phyloP scores from a whole-genome alignment of 2,113 vertebrate species.

The Calcarius ornatus region DNA sequence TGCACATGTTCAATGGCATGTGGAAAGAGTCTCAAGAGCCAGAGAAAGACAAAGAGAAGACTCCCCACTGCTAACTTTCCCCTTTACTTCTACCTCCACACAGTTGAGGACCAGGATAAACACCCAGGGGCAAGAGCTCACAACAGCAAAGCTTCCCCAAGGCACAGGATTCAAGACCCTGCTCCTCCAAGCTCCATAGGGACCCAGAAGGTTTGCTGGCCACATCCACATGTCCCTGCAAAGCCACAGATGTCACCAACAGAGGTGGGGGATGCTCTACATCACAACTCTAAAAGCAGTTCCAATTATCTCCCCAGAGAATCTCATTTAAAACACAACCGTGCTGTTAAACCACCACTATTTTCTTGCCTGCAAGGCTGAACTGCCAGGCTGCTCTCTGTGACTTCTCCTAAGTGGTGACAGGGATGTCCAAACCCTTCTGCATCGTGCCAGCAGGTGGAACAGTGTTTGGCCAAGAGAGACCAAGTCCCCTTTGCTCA shows the following conservation, averaged over 20 bases:
- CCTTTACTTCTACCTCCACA: not conserved
- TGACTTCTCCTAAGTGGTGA: not conserved
- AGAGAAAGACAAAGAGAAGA: not conserved
- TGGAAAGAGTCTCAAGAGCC: not conserved
- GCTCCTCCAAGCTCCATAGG: rapidly evolving
- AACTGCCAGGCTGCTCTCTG: not conserved
- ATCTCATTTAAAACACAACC: not conserved
- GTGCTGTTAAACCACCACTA: not conserved
- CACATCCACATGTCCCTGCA: not conserved
- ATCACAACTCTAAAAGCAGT: not conserved
- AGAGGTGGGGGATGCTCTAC: not conserved
- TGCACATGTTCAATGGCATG: not conserved
- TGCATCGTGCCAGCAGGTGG: not conserved
- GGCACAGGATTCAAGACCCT: not conserved
- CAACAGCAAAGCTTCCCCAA: not conserved
- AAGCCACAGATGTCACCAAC: not conserved
- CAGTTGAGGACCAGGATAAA: not conserved
- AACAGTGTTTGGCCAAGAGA: rapidly evolving
- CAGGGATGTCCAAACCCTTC: not conserved
- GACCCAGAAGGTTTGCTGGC: not conserved
- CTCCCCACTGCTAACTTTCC: not conserved
- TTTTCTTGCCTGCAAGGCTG: not conserved
- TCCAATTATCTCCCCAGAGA: not conserved
- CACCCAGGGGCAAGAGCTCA: not conserved
- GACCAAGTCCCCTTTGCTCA: rapidly evolving